Evolutionary conservation across 1,140 invertebrate genomes (phyloP), one percentile per base, ranked within the genome.

Genomic region (Drosophila lowei): DNA sequence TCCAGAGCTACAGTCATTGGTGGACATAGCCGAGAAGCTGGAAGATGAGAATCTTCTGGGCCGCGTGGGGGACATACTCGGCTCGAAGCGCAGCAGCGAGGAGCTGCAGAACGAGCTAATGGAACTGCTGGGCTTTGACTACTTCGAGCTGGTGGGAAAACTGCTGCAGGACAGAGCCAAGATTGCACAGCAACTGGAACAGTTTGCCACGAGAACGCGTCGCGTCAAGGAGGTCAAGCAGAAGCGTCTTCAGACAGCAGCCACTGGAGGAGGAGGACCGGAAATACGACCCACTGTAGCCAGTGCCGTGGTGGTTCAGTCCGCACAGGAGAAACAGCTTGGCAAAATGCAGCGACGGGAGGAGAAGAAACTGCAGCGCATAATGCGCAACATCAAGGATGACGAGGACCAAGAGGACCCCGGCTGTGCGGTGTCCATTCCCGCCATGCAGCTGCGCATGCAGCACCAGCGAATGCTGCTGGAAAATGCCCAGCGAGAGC

Each of bases 21-120:
- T 77, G 6, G 41, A 41, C 2, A 55, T 85, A 15, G 63, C 78
- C 0, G 67, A 83, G 55, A 92, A 92, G 30, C 92, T 93, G 84
- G 91, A 95, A 5, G 93, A 93, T 77, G 92, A 93, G 3, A 93
- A 95, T 54, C 93, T 96, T 52, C 77, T 93, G 5, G 92, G 93
- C 42, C 93, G 93, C 2, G 92, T 97, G 4, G 91, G 94, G 3
- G 92, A 92, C 4, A 93, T 94, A 13, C 86, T 95, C 1, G 93
- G 94, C 62, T 94, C 95, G 1, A 92, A 93, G 46, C 93, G 93
- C 77, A 93, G 92, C 42, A 94, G 95, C 85, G 94, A 96, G 79
- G 95, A 96, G 85, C 91, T 97, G 60, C 96, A 98, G 89, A 96
- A 95, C 92, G 96, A 97, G 91, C 91, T 99, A 6, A 96, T 98